Evolutionary conservation across 2,888 invertebrate species (phyloP).

Genomic region (Eupithecia exiguata): DNA sequence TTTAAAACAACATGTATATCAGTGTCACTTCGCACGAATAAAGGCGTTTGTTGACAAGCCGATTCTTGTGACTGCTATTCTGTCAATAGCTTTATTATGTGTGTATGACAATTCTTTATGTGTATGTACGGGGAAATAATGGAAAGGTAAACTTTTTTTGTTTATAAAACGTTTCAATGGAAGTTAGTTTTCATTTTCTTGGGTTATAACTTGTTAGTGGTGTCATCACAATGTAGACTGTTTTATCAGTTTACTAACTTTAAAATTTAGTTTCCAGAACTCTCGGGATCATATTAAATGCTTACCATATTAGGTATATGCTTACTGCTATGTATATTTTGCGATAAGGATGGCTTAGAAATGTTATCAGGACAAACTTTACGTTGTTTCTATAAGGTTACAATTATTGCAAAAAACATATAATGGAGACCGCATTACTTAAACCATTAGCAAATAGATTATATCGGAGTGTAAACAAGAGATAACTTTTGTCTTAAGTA

Average conservation of each 20-base stretch:
- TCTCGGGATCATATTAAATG: neutral
- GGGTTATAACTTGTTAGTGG: neutral
- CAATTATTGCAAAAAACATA: slow-evolving; percentile 45
- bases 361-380: slow-evolving; percentile 31
- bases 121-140: slow-evolving; percentile 43
- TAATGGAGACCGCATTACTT: slow-evolving; percentile 42
- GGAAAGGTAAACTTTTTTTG: slow-evolving; percentile 39
- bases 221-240: neutral
- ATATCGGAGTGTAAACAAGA: slow-evolving; percentile 54
- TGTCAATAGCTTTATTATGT: slow-evolving; percentile 55
- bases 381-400: slow-evolving; percentile 38
- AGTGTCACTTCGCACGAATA: slow-evolving; percentile 61
- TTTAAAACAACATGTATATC: slow-evolving; percentile 56
- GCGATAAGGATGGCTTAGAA: slow-evolving; percentile 17
- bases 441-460: slow-evolving; percentile 46
- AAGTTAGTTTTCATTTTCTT: slow-evolving; percentile 14
- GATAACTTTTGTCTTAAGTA: slow-evolving; percentile 55
- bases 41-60: slow-evolving; percentile 56
- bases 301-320: neutral
- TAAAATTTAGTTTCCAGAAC: neutral
- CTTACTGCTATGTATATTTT: neutral
- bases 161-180: slow-evolving; percentile 27
- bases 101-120: slow-evolving; percentile 10
- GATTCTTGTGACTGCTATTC: slow-evolving; percentile 55
- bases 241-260: neutral